These are phyloP conservation scores for Leptopilina myrica DNA, from an alignment of 2,888 invertebrate species.

Conservation along the genomic window DNA sequence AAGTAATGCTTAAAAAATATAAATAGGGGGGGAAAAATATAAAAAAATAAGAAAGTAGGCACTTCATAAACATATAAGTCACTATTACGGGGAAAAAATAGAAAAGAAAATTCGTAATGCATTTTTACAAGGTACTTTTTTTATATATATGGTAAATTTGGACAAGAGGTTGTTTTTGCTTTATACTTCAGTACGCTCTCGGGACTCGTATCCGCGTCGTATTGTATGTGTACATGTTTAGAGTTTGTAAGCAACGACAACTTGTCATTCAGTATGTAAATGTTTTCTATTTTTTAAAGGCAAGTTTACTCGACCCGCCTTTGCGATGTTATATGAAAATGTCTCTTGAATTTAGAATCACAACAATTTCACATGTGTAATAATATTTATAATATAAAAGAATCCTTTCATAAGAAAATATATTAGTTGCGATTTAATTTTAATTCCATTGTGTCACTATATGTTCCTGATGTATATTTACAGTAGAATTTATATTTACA, in stretches of 20 bases:
- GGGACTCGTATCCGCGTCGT: background rate
- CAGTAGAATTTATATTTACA: too few species aligned
- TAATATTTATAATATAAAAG: too few species aligned
- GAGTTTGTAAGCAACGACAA: conserved; percentile 18
- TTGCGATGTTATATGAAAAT: conserved; percentile 12
- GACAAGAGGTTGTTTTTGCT: background rate
- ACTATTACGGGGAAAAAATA: background rate
- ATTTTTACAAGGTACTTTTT: conserved; percentile 13
- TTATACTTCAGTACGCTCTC: conserved; percentile 1
- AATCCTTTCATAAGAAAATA: too few species aligned
- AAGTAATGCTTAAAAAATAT: too few species aligned
- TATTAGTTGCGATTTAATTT: too few species aligned
- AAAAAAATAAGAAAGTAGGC: background rate
- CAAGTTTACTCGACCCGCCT: background rate
- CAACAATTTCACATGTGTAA: background rate
- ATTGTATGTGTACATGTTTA: conserved; percentile 10
- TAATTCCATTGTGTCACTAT: too few species aligned
- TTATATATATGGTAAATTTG: background rate
- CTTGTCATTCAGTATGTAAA: conserved; percentile 10
- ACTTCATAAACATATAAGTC: too few species aligned
- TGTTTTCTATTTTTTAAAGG: conserved; percentile 15
- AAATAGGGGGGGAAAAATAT: too few species aligned
- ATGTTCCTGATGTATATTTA: too few species aligned
- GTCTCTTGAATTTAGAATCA: background rate
- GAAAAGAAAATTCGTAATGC: background rate